Conservation (phyloP, 2,113 vertebrate genomes). For the Hemicordylus capensis region DNA sequence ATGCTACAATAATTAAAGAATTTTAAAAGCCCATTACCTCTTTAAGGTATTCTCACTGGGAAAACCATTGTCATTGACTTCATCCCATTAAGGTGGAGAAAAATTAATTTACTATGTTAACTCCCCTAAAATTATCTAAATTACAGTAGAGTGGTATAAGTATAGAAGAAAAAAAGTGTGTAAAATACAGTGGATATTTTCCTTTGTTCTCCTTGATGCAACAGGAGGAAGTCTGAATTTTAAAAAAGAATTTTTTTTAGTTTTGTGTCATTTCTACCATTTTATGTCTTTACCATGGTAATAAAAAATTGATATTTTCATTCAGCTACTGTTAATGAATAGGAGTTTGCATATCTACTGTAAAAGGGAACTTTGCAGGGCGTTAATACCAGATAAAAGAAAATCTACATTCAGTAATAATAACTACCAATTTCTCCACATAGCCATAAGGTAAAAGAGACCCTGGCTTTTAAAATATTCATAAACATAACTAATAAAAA, state of each 20-base stretch:
- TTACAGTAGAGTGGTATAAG: neutral
- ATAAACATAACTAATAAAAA: neutral
- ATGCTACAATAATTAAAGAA: neutral
- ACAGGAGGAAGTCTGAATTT: neutral
- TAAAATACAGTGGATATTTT: neutral
- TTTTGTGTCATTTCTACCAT: neutral
- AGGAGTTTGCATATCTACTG: neutral
- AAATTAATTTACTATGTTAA: neutral
- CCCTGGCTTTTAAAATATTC: neutral
- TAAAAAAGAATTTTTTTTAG: neutral
- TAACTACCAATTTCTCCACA: neutral
- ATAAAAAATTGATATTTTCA: neutral
- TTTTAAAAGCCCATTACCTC: neutral
- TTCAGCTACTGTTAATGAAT: neutral
- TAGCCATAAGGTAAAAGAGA: neutral
- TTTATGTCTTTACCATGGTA: neutral
- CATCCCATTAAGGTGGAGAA: neutral
- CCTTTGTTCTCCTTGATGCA: constrained; percentile 23
- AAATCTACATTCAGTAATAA: neutral
- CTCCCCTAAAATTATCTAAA: neutral
- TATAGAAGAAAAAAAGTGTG: neutral
- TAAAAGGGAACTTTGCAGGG: neutral
- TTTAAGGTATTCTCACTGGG: neutral
- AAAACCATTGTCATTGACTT: neutral
- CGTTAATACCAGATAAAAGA: neutral